These are phyloP conservation scores for Polyploca ridens DNA, from an alignment of 2,888 invertebrate genomes.

Conservation along the genomic window DNA sequence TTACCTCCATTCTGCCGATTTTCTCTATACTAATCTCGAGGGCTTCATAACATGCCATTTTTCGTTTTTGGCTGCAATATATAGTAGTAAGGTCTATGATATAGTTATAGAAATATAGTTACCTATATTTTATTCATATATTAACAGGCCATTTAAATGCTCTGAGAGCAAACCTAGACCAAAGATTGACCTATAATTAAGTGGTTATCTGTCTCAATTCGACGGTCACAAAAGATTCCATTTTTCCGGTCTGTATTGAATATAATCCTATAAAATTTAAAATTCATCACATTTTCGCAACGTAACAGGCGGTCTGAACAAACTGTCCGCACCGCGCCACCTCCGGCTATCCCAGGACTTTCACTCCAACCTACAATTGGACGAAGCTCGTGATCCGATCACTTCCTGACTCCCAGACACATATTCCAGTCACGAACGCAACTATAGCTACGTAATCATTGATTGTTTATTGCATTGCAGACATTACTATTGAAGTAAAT, in stretches of 20 bases:
- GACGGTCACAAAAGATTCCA: too few species aligned
- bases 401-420: constrained; percentile 41
- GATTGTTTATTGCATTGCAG: constrained; percentile 4
- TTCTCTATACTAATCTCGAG: too few species aligned
- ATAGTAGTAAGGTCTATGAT: too few species aligned
- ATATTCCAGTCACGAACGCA: constrained; percentile 30
- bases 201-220: too few species aligned
- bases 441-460: not conserved
- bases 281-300: not conserved
- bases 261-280: not conserved
- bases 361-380: constrained; percentile 37
- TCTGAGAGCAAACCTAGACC: too few species aligned
- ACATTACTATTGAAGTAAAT: not conserved
- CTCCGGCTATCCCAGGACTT: constrained; percentile 39
- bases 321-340: constrained; percentile 6
- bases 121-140: too few species aligned
- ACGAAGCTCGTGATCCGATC: constrained; percentile 34
- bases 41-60: too few species aligned
- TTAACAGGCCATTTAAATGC: too few species aligned
- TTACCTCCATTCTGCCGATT: too few species aligned
- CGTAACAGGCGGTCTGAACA: not conserved
- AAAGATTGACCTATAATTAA: too few species aligned
- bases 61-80: too few species aligned
- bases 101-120: too few species aligned
- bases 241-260: not conserved